Evolutionary conservation across 2,797 vertebrate species (phyloP).

Genomic region (Zonotrichia albicollis): DNA sequence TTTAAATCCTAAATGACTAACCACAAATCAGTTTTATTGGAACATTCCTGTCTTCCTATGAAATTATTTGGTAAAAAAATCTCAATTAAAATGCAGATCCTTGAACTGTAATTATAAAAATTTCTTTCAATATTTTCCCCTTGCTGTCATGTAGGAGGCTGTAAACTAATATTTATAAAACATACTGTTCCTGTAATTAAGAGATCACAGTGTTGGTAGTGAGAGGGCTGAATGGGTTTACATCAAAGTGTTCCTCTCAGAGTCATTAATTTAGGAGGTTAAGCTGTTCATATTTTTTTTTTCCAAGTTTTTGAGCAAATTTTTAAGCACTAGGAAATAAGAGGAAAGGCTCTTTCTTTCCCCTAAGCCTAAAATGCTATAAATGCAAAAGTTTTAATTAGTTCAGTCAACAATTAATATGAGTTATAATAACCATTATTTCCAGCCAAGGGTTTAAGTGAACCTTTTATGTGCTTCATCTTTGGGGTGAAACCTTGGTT

Average conservation of each 20-base stretch:
- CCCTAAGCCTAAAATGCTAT: background rate
- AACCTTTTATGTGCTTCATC: background rate
- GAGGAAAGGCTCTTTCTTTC: background rate
- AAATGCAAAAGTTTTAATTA: background rate
- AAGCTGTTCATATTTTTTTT: background rate
- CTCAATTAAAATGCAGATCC: constrained; percentile 45
- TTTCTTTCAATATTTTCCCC: constrained; percentile 31
- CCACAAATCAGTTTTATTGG: background rate
- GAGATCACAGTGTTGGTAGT: background rate
- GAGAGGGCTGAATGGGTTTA: background rate
- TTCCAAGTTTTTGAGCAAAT: background rate
- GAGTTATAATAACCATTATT: background rate
- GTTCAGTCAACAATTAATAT: background rate
- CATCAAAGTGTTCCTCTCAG: background rate
- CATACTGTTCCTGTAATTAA: constrained; percentile 26
- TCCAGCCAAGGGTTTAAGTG: background rate
- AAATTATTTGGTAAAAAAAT: constrained; percentile 33
- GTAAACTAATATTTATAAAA: constrained; percentile 61
- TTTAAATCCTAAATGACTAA: background rate
- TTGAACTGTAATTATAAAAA: constrained; percentile 49
- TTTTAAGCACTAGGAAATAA: background rate
- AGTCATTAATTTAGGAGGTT: background rate
- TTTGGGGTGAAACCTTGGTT: background rate
- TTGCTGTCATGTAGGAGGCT: background rate
- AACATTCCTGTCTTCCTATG: background rate